Evolutionary conservation across 1,140 invertebrate species (phyloP).

Genomic region (Littorina saxatilis): DNA sequence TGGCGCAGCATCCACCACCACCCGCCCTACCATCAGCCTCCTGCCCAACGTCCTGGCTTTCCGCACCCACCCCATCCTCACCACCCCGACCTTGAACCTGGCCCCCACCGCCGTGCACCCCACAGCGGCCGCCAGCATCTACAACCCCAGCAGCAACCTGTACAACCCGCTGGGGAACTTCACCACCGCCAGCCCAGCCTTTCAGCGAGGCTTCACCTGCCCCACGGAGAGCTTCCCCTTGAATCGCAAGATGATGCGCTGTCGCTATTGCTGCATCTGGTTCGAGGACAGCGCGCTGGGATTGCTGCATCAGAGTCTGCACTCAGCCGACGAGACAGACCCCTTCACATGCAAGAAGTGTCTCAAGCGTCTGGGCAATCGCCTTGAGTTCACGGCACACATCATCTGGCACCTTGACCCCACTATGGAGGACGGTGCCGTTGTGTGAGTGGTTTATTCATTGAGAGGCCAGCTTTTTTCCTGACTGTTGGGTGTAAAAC

Average conservation of each 20-base stretch:
- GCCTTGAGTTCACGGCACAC: constrained; percentile 82
- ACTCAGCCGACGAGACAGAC: constrained; percentile 61
- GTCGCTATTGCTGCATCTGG: constrained; percentile 66
- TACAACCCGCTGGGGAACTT: constrained; percentile 16
- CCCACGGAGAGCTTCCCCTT: constrained; percentile 12
- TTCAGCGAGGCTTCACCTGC: no score
- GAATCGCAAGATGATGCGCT: constrained; percentile 56
- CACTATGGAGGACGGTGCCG: constrained; percentile 50
- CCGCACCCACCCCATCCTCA: constrained; percentile 33
- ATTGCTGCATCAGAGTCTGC: constrained; percentile 65
- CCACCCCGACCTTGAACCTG: constrained; percentile 13
- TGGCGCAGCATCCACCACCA: constrained; percentile 1
- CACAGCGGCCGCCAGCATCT: not conserved
- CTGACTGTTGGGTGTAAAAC: not conserved
- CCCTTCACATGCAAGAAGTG: constrained; percentile 68
- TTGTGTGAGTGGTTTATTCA: constrained; percentile 11
- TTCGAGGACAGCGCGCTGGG: constrained; percentile 69
- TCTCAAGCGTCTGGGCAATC: constrained; percentile 68
- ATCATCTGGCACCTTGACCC: constrained; percentile 83
- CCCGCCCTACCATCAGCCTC: constrained; percentile 34
- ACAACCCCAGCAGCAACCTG: not conserved
- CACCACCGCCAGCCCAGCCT: not conserved
- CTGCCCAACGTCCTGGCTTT: constrained; percentile 32
- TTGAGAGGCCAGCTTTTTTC: not conserved
- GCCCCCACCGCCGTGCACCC: not conserved